These are phyloP conservation scores for Misgurnus anguillicaudatus DNA, from an alignment of 2,113 vertebrate genomes.

Conservation along the genomic window DNA sequence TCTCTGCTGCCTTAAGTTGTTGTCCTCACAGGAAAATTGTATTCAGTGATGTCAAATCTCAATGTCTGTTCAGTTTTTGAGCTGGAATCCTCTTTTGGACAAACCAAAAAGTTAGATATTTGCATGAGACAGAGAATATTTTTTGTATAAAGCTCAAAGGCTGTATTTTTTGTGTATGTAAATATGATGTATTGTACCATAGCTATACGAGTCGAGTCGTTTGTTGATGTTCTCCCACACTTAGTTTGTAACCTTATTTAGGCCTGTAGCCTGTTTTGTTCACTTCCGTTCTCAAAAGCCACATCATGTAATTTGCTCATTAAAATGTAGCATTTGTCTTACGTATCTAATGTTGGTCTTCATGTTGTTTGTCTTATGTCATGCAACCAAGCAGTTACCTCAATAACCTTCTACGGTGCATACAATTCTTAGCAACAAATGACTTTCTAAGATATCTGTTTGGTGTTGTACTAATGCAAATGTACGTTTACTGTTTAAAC, in stretches of 20 bases:
- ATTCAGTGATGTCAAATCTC: conserved; percentile 50
- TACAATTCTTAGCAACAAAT: not conserved
- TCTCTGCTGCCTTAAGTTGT: conserved; percentile 65
- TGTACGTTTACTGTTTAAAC: not conserved
- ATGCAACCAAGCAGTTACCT: conserved; percentile 18
- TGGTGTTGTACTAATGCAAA: conserved; percentile 22
- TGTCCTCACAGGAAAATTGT: conserved; percentile 50
- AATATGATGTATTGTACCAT: conserved; percentile 52
- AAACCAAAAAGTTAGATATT: conserved; percentile 62
- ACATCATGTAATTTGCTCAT: conserved; percentile 41
- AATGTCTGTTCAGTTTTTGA: conserved; percentile 46
- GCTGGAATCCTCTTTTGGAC: conserved; percentile 36
- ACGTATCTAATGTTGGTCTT: conserved; percentile 13
- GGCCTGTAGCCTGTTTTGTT: not conserved
- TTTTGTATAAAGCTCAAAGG: conserved; percentile 55
- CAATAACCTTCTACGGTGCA: not conserved
- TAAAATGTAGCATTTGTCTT: conserved; percentile 45
- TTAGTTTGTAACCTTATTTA: not conserved
- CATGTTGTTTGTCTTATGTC: not conserved
- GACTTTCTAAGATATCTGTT: conserved; percentile 8
- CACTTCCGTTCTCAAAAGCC: not conserved
- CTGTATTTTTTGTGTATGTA: conserved; percentile 50
- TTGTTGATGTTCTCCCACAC: not conserved
- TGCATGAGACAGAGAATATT: conserved; percentile 53
- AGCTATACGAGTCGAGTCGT: conserved; percentile 16